A percentile compares a stretch with the other conserved stretches of the same genome.
Conservation (phyloP, 2,113 vertebrate genomes). For the Mormyrus iriodes region DNA sequence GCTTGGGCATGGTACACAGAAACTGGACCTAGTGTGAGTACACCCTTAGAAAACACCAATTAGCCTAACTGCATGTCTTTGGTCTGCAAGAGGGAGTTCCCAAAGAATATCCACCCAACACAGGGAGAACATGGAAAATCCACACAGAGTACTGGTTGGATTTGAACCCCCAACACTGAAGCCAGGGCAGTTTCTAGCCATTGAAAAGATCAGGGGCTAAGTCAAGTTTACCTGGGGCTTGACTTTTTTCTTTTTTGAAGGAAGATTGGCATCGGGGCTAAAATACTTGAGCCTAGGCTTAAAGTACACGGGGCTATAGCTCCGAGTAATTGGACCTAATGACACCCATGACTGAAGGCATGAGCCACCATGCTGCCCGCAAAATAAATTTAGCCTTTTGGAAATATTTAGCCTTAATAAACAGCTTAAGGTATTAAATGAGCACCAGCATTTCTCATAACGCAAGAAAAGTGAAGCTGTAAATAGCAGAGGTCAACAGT, state of each 20-base stretch:
- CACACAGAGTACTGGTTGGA: background rate
- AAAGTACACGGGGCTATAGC: too few species aligned
- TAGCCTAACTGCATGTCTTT: background rate
- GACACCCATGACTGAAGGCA: background rate
- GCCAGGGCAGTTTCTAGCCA: too few species aligned
- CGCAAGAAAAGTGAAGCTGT: background rate
- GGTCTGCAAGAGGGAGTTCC: background rate
- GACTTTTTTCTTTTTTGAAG: too few species aligned
- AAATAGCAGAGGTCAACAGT: background rate
- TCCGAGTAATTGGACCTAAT: too few species aligned
- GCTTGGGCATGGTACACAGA: background rate
- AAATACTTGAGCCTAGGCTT: too few species aligned
- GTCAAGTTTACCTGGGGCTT: too few species aligned
- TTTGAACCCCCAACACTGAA: background rate
- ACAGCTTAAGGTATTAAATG: background rate
- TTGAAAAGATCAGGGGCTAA: too few species aligned
- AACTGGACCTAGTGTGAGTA: background rate
- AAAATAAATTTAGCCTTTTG: background rate
- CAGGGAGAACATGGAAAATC: background rate
- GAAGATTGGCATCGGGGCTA: too few species aligned
- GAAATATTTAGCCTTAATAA: background rate
- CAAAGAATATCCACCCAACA: background rate
- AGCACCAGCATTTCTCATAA: background rate
- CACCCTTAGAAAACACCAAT: background rate
- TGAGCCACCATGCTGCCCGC: too few species aligned